A percentile compares a stretch with the other conserved stretches of the same genome.
These are phyloP conservation scores for Sinonovacula constricta DNA, from an alignment of 1,140 invertebrate species.

Conservation along the genomic window DNA sequence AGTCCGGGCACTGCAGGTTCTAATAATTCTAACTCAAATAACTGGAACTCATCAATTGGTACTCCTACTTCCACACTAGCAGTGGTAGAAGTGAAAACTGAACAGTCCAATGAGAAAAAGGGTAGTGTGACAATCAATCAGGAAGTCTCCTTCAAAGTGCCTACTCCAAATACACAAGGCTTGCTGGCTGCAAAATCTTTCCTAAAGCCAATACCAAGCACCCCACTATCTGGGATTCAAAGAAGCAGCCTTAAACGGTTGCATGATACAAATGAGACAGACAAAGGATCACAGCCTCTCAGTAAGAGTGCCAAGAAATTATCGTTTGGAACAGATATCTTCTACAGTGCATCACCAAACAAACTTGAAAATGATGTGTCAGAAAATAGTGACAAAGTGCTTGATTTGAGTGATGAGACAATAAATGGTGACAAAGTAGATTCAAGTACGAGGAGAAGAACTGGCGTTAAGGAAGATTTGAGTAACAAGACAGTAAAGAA, in stretches of 20 bases:
- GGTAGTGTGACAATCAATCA: no score
- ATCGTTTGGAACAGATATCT: slow-evolving; percentile 7
- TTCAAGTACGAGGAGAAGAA: not conserved
- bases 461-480: no score
- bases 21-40: slow-evolving; percentile 2
- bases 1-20: slow-evolving; percentile 17
- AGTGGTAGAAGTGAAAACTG: slow-evolving; percentile 30
- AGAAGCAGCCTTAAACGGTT: not conserved
- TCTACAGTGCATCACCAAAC: not conserved
- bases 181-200: no score
- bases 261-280: not conserved
- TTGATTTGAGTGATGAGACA: not conserved
- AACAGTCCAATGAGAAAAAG: no score
- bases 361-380: not conserved
- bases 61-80: slow-evolving; percentile 8
- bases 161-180: no score
- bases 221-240: not conserved
- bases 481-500: no score
- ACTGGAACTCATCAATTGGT: slow-evolving; percentile 12
- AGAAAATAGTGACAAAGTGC: not conserved
- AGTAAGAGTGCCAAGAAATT: slow-evolving; percentile 7
- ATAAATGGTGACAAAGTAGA: slow-evolving; percentile 15
- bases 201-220: slow-evolving; percentile 34
- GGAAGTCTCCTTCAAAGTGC: slow-evolving; percentile 60
- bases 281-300: not conserved